Evolutionary conservation across 2,888 invertebrate genomes (phyloP).

Genomic region (Ceraclea dissimilis): DNA sequence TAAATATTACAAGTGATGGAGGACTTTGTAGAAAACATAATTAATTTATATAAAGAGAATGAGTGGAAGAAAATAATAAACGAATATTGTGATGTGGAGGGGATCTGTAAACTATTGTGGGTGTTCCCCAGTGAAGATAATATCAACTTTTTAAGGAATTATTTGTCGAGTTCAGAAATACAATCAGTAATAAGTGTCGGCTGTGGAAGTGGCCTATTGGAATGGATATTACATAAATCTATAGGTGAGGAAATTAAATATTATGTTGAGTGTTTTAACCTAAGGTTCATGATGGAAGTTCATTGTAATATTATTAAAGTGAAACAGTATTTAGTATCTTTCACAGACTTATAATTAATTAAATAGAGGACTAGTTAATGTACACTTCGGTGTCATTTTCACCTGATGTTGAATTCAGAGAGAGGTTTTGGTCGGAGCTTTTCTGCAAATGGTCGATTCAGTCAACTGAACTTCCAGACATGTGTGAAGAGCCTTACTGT

Average conservation of each 20-base stretch:
- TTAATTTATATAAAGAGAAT: constrained; percentile 37
- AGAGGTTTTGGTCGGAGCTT: too few relatives aligned
- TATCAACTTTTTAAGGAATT: constrained; percentile 49
- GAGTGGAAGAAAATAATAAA: constrained; percentile 45
- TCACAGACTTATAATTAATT: too few relatives aligned
- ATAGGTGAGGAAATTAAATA: constrained; percentile 45
- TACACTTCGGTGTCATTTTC: too few relatives aligned
- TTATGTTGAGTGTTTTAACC: too few relatives aligned
- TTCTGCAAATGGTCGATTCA: too few relatives aligned
- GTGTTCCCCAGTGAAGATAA: constrained; percentile 63
- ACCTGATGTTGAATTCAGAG: too few relatives aligned
- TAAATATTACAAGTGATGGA: constrained; percentile 31
- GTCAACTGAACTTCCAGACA: too few relatives aligned
- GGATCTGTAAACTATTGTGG: constrained; percentile 59
- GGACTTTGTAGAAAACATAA: constrained; percentile 37
- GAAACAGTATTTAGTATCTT: too few relatives aligned
- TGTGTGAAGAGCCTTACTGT: too few relatives aligned
- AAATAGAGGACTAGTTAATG: too few relatives aligned
- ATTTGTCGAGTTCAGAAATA: constrained; percentile 40
- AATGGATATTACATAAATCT: constrained; percentile 65
- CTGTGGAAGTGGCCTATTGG: constrained; percentile 74
- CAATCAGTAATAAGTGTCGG: constrained; percentile 60
- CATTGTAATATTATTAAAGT: too few relatives aligned
- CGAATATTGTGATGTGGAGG: constrained; percentile 42
- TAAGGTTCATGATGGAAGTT: too few relatives aligned